phyloP scores from a whole-genome alignment of 2,888 invertebrate genomes.

The Lysandra coridon region DNA sequence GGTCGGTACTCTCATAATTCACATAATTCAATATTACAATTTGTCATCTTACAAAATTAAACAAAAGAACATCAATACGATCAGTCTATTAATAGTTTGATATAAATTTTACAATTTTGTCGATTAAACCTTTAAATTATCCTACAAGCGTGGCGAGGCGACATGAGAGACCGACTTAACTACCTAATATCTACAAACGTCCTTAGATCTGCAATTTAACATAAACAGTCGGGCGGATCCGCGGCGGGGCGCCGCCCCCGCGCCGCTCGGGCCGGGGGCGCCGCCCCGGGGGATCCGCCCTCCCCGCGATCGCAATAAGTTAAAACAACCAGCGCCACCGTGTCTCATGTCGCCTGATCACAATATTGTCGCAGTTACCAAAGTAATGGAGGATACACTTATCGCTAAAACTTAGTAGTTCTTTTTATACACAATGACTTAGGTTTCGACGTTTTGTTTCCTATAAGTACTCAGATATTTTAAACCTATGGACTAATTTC shows the following conservation, averaged over 20 bases:
- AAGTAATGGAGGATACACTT: slow-evolving; percentile 78
- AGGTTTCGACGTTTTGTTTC: slow-evolving; percentile 79
- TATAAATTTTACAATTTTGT: slow-evolving; percentile 79
- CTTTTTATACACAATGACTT: slow-evolving; percentile 80
- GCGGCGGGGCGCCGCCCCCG: slow-evolving; percentile 48
- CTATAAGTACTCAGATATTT: slow-evolving; percentile 76
- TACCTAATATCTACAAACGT: slow-evolving; percentile 65
- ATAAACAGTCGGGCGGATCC: slow-evolving; percentile 61
- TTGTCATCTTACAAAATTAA: slow-evolving; percentile 80
- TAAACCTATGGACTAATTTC: slow-evolving; percentile 73
- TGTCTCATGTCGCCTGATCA: slow-evolving; percentile 73
- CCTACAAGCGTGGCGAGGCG: slow-evolving; percentile 67
- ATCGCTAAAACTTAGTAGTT: slow-evolving; percentile 73
- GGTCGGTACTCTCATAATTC: slow-evolving; percentile 57
- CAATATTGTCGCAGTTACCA: slow-evolving; percentile 73
- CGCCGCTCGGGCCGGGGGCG: slow-evolving; percentile 43
- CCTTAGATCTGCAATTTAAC: slow-evolving; percentile 66
- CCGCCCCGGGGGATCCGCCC: slow-evolving; percentile 40
- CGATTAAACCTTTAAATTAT: slow-evolving; percentile 66
- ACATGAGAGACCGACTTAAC: slow-evolving; percentile 68
- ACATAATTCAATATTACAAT: slow-evolving; percentile 76
- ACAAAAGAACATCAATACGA: slow-evolving; percentile 78
- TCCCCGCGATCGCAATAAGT: slow-evolving; percentile 69
- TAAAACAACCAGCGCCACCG: slow-evolving; percentile 63
- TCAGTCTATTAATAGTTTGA: slow-evolving; percentile 79